Conservation (phyloP, 2,797 vertebrate species). For the Orestias chungarensis region DNA sequence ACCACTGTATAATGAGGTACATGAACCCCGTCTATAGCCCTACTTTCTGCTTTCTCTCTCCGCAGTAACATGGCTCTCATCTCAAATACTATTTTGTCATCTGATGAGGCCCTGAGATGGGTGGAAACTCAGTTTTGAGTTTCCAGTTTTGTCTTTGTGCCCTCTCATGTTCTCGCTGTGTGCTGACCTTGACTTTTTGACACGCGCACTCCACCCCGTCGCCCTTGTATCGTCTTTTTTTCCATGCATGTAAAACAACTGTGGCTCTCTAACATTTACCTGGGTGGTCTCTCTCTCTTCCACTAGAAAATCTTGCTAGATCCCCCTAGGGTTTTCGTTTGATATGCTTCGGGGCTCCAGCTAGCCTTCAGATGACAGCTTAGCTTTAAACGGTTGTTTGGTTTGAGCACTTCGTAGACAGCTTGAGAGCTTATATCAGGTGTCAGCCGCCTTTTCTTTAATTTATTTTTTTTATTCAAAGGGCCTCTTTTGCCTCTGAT, state of each 20-base stretch:
- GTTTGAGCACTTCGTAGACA: conserved; percentile 21
- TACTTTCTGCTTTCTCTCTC: conserved; percentile 41
- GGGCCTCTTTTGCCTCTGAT: too few species aligned
- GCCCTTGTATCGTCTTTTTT: conserved; percentile 46
- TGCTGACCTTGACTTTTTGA: conserved; percentile 70
- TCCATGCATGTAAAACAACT: conserved; percentile 65
- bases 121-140: conserved; percentile 68
- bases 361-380: conserved; percentile 34
- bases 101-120: conserved; percentile 74
- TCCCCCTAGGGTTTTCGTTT: conserved; percentile 60
- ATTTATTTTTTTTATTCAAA: too few species aligned
- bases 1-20: conserved; percentile 78
- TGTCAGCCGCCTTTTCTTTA: too few species aligned
- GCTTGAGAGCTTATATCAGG: neutral
- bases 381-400: conserved; percentile 26
- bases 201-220: conserved; percentile 43
- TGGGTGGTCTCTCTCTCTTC: conserved; percentile 75
- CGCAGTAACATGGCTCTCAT: conserved; percentile 67
- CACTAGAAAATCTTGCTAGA: conserved; percentile 41
- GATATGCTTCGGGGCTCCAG: conserved; percentile 53
- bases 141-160: conserved; percentile 35
- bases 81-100: conserved; percentile 80
- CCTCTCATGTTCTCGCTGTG: conserved; percentile 31
- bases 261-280: conserved; percentile 52
- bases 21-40: conserved; percentile 56